phyloP scores from a whole-genome alignment of 1,140 invertebrate genomes.

The Euura lappo region DNA sequence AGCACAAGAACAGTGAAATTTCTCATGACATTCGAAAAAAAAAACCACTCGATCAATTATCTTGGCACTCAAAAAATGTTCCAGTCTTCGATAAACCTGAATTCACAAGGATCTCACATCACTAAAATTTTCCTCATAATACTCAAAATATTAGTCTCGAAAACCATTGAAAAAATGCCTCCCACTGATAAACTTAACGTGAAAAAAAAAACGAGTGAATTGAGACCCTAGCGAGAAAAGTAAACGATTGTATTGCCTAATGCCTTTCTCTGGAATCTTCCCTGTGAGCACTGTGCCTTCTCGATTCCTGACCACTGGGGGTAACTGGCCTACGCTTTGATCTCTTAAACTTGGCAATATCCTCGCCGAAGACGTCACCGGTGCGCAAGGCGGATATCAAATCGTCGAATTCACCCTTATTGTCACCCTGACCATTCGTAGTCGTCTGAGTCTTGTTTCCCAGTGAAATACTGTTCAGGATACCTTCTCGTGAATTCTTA shows the following conservation, averaged over 20 bases:
- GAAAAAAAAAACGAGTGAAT: background rate
- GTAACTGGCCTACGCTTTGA: constrained; percentile 71
- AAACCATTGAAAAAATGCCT: too few species aligned
- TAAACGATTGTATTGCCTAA: constrained; percentile 26
- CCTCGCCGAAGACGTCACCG: constrained; percentile 97
- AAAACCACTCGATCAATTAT: background rate
- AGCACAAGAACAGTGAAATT: too few species aligned
- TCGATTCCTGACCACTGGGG: constrained; percentile 66
- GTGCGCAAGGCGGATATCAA: constrained; percentile 94
- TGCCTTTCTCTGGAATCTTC: constrained; percentile 76
- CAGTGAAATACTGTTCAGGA: constrained; percentile 64
- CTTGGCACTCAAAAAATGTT: constrained; percentile 25
- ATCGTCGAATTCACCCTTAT: constrained; percentile 95
- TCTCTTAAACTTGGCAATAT: constrained; percentile 91
- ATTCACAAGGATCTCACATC: background rate
- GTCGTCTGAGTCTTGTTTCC: constrained; percentile 62
- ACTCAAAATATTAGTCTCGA: too few species aligned
- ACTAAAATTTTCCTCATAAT: background rate
- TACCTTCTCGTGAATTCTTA: constrained; percentile 77
- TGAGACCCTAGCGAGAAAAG: background rate
- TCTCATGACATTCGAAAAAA: too few species aligned
- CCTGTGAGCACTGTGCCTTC: constrained; percentile 66
- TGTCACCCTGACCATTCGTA: constrained; percentile 64
- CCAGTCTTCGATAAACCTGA: constrained; percentile 18
- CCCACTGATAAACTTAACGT: too few species aligned